Evolutionary conservation across 2,888 invertebrate species (phyloP), one percentile per base, ranked within the genome.

Genomic region (Drosophila engyochracea): DNA sequence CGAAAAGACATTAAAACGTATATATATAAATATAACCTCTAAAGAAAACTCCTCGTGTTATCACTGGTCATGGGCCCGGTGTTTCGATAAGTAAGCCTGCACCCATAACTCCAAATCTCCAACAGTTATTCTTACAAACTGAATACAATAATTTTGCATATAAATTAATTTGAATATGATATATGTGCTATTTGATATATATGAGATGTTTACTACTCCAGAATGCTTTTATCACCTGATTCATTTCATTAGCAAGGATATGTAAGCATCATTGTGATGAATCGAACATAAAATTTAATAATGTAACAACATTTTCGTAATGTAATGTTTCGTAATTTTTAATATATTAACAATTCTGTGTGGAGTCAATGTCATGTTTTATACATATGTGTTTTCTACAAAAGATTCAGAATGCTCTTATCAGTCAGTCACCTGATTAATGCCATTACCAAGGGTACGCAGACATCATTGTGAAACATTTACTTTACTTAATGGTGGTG

Each of bases 361-460:
- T 3, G 7, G 19, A 39, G 2, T 2, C 7, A 19, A 19, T 37
- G 16, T 3, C 9, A 39, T 39, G 39, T 39, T 39, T 39, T 4
- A 9, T 39, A 19, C 39, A 22, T 14, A 22, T 47, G 7, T 22
- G 7, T 22, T 22, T 47, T 14, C 22, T 12, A 14, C 7, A 22
- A 16, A 22, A 22, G 22, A 47, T 16, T 22, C 14, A 16, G 47
- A 47, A 47, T 47, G 6, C 9, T 47, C 2, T 22, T 22, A 22
- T 0, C 22, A 47, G 14, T 47, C 14, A 22, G 14, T 2, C 22
- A 47, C 7, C 22, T 47, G 22, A 22, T 47, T 22, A 4, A 22
- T 47, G 22, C 63, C 22, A 67, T 53, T 37, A 4, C 57, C n/a
- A 25, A 69, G 70, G 25, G 65, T 73, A 73, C 58, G 55, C 39